phyloP scores from a whole-genome alignment of 2,113 vertebrate genomes.

The Microtus montanus region DNA sequence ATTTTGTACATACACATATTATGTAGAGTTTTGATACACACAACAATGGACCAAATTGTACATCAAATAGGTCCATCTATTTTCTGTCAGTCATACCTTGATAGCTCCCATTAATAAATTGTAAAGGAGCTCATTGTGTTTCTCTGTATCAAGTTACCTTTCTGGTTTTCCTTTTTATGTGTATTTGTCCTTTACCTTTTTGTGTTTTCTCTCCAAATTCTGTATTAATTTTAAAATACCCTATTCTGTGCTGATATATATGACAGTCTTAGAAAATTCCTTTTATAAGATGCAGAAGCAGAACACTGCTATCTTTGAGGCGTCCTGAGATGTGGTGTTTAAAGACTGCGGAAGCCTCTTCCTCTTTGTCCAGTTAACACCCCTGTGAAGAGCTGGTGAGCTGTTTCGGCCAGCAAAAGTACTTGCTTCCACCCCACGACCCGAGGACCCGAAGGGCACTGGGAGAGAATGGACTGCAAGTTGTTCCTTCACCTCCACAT shows the following conservation, averaged over 20 bases:
- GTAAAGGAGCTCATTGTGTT: neutral
- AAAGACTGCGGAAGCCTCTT: neutral
- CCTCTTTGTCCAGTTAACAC: neutral
- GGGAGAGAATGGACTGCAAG: neutral
- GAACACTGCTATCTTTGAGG: neutral
- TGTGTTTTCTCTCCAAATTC: slow-evolving; percentile 12
- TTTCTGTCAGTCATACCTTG: neutral
- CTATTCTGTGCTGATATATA: neutral
- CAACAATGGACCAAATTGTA: neutral
- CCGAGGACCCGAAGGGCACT: neutral
- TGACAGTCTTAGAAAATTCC: neutral
- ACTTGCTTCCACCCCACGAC: too few species aligned
- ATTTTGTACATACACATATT: neutral
- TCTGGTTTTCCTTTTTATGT: neutral
- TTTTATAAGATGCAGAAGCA: neutral
- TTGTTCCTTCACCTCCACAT: too few species aligned
- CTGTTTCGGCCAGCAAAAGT: neutral
- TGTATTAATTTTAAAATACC: neutral
- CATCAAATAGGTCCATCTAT: neutral
- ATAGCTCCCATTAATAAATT: neutral
- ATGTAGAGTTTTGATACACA: neutral
- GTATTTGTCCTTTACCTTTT: neutral
- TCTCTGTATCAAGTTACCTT: neutral
- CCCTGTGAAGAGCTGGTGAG: neutral
- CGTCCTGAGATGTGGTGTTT: neutral